Conservation (phyloP, 2,113 vertebrate genomes). For the Campylomormyrus numenius region DNA sequence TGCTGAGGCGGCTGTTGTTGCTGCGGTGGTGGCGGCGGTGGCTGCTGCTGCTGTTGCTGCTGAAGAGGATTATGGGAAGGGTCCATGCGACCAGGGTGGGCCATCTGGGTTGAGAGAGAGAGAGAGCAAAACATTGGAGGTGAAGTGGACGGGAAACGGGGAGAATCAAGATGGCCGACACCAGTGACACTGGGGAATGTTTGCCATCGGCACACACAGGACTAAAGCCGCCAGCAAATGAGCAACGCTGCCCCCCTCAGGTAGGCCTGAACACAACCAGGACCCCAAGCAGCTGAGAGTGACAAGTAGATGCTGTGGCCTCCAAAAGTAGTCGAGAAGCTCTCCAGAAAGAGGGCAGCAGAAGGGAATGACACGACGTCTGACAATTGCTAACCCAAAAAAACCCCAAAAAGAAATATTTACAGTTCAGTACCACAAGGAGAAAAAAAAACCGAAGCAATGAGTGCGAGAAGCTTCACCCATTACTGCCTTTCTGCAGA, state of each 20-base stretch:
- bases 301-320: conserved; percentile 31
- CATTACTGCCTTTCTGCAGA: neutral
- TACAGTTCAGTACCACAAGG: neutral
- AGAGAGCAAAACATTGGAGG: neutral
- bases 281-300: conserved; percentile 19
- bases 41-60: conserved; percentile 48
- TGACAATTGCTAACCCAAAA: neutral
- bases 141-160: neutral
- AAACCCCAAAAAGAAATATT: neutral
- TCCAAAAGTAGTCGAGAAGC: conserved; percentile 34
- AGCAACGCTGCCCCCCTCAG: neutral
- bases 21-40: conserved; percentile 45
- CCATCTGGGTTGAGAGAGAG: conserved; percentile 48
- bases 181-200: neutral
- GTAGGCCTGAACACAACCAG: neutral
- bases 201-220: neutral
- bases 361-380: conserved; percentile 36
- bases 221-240: neutral
- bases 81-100: conserved; percentile 68
- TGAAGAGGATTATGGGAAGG: conserved; percentile 64
- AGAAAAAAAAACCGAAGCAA: neutral
- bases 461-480: neutral
- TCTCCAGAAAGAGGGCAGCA: conserved; percentile 29
- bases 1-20: conserved; percentile 55
- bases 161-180: neutral